phyloP scores from a whole-genome alignment of 2,113 vertebrate genomes.

The Nestor notabilis region DNA sequence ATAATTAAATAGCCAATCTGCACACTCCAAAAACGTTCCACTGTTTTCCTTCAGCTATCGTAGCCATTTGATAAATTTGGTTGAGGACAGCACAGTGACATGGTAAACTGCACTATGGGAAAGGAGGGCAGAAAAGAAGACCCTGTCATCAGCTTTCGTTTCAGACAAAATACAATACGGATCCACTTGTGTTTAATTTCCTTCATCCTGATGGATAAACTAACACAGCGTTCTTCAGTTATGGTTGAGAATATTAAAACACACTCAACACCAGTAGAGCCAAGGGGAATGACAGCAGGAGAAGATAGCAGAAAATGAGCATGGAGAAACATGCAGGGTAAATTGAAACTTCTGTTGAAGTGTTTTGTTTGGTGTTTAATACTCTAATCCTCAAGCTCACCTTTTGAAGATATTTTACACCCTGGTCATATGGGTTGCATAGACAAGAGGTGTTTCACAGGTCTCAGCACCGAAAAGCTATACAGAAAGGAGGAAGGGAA shows the following conservation, averaged over 20 bases:
- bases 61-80: background rate
- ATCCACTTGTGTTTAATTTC: background rate
- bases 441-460: background rate
- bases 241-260: background rate
- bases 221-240: background rate
- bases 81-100: background rate
- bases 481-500: background rate
- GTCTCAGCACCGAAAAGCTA: background rate
- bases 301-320: background rate
- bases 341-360: background rate
- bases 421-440: background rate
- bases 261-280: background rate
- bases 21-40: fast-evolving
- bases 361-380: background rate
- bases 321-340: background rate
- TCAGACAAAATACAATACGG: background rate
- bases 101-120: background rate
- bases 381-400: background rate
- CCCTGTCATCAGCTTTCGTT: background rate
- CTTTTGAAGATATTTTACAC: background rate
- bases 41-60: background rate
- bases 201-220: background rate
- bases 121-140: background rate
- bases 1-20: background rate
- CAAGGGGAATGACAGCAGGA: background rate